Evolutionary conservation across 2,113 vertebrate species (phyloP), one percentile per base, ranked within the genome.

Genomic region (Glaucidium brasilianum): DNA sequence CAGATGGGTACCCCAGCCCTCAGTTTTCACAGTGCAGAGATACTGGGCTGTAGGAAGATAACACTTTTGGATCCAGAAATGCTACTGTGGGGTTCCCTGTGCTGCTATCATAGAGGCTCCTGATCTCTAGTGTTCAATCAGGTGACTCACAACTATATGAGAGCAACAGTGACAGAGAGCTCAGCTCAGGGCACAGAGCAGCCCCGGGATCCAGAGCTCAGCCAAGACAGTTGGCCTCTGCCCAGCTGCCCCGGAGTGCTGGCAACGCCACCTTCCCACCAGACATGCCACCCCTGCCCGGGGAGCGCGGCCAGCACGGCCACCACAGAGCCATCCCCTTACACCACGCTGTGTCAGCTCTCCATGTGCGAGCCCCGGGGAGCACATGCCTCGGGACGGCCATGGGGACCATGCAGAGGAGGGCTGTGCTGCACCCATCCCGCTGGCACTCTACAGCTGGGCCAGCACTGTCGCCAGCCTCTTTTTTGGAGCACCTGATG

Each of bases 241-340:
- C 55, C 43, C 3, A 10, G 26, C 49, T 30, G 49, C 20, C 63
- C 29, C 4, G 2, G 18, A 35, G 45, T 2, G 3, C 73, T 0
- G 2, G 59, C 27, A 17, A 14, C 27, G 8, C 27, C 32, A 37
- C 6, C 37, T 17, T 23, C 67, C 67, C 43, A n/a, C 6, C 0
- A 3, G 11, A 4, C 11, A 1, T 2, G 34, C 21, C 1, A 2
- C 6, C 25, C 60, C 62, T 39, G 74, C 1, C 6, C 29, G 8
- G 32, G 58, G 60, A 67, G 59, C 53, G 55, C 53, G 4, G 41
- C 50, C 41, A 15, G 53, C 34, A 11, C 1, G 3, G 43, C 23
- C 6, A 0, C n/a, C 1, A 0, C 2, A 5, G 43, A 59, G 52
- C 52, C 29, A 6, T 8, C 50, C 26, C 37, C 43, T 47, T 9